Base-by-base conservation (phyloP, 2,113 vertebrate genomes). In the Edolisoma coerulescens region DNA sequence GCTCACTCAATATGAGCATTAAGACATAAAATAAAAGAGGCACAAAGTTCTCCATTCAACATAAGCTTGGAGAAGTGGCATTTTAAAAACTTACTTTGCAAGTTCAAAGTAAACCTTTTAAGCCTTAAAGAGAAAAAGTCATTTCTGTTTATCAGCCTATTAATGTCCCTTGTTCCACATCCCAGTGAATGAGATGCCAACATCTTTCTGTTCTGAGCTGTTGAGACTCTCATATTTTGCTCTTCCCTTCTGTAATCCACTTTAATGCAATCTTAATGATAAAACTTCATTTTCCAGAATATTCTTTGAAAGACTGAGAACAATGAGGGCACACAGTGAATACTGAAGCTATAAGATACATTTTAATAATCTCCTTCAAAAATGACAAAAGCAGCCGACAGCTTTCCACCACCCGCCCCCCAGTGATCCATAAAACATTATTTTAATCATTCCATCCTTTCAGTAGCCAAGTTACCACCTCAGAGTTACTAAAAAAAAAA, bases 91-190 rank as follows among this genome's bases (percentile, higher is more conserved):
- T 84, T 39, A 39, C 95, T 93, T 71, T 87, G 54, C 93, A 85
- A 96, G 96, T 97, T 97, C 95, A 97, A 94, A 97, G 93, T 23
- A 71, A 96, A 95, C 93, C 53, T 92, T 95, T 84, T 42, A 92
- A 96, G 82, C 80, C 87, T 90, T 83, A 86, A 93, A 90, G 68
- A 59, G 94, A 90, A 95, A 94, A 95, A 88, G 90, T 33, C 11
- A 10, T 93, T 96, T 92, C 61, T 86, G 81, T 95, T 94, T 79
- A 93, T 94, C 87, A 84, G 89, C 24, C 87, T 79, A 77, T 50
- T 91, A 90, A 89, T 19, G 86, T 87, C 93, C 59, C 78, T 82
- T 50, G 33, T 74, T 89, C 84, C 57, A 35, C 53, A 69, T 14
- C n/a, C 80, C 87, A 74, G 44, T 33, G 78, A 93, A 83, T 79